Evolutionary conservation across 2,113 vertebrate species (phyloP).

Genomic region (Lepisosteus osseus): DNA sequence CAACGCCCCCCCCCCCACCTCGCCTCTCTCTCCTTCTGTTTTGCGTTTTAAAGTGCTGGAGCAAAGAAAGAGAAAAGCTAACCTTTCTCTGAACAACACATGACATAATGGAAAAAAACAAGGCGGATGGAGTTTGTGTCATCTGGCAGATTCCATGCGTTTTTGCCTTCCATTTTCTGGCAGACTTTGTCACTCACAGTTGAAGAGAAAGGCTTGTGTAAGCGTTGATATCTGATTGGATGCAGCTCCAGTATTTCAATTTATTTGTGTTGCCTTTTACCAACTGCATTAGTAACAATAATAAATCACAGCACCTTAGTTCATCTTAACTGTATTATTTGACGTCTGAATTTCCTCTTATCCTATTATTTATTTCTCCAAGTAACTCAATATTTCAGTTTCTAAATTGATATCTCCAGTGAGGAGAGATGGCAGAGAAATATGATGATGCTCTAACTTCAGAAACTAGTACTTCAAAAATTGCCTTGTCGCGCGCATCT

Average conservation of each 20-base stretch:
- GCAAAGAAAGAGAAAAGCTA: conserved; percentile 22
- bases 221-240: too few relatives aligned
- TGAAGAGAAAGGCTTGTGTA: too few relatives aligned
- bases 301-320: conserved; percentile 61
- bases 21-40: conserved; percentile 9
- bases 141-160: conserved; percentile 46
- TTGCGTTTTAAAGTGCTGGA: conserved; percentile 14
- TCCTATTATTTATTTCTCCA: conserved; percentile 2
- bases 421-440: too few relatives aligned
- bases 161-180: conserved; percentile 10
- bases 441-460: too few relatives aligned
- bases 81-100: conserved; percentile 43
- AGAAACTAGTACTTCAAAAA: too few relatives aligned
- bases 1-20: conserved; percentile 1
- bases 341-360: conserved; percentile 33
- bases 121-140: conserved; percentile 41
- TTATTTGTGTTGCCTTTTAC: too few relatives aligned
- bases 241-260: too few relatives aligned
- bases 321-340: conserved; percentile 42
- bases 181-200: background rate
- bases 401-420: too few relatives aligned
- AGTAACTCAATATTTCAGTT: too few relatives aligned
- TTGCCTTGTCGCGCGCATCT: too few relatives aligned
- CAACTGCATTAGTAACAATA: too few relatives aligned
- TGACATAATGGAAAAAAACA: conserved; percentile 57